Evolutionary conservation across 2,888 invertebrate species (phyloP).

Genomic region (Atethmia centrago): DNA sequence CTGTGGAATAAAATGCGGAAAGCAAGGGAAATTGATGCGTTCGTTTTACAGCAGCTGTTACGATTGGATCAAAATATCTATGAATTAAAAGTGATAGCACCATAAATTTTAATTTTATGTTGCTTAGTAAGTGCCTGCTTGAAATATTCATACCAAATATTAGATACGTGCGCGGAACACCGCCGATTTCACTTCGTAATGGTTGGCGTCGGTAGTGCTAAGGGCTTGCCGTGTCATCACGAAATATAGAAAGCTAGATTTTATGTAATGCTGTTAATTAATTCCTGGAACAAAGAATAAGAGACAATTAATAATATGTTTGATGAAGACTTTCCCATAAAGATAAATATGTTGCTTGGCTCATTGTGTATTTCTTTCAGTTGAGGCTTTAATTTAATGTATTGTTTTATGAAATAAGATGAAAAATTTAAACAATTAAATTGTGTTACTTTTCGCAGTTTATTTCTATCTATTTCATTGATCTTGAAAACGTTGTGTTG

Average conservation of each 20-base stretch:
- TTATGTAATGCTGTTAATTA: constrained; percentile 55
- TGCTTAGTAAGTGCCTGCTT: constrained; percentile 42
- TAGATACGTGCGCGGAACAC: constrained; percentile 49
- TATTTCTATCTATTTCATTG: constrained; percentile 41
- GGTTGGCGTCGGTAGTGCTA: constrained; percentile 50
- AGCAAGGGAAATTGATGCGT: constrained; percentile 22
- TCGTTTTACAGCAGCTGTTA: constrained; percentile 1
- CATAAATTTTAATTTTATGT: constrained; percentile 37
- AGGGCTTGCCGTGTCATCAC: constrained; percentile 67
- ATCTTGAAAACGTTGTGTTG: constrained; percentile 52
- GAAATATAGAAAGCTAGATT: constrained; percentile 73
- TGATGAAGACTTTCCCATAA: constrained; percentile 16
- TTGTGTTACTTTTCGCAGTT: background rate
- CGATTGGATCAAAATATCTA: constrained; percentile 10
- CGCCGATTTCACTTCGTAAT: constrained; percentile 70
- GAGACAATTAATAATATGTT: constrained; percentile 25
- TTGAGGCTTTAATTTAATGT: background rate
- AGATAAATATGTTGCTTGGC: constrained; percentile 15
- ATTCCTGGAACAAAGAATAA: constrained; percentile 19
- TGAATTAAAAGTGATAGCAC: constrained; percentile 14
- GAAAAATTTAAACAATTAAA: background rate
- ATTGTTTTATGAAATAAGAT: background rate
- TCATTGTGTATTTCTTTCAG: background rate
- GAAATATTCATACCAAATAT: constrained; percentile 61
- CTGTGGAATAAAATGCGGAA: constrained; percentile 36